Base-by-base conservation (phyloP, 2,113 vertebrate species). In the Gobio gobio region DNA sequence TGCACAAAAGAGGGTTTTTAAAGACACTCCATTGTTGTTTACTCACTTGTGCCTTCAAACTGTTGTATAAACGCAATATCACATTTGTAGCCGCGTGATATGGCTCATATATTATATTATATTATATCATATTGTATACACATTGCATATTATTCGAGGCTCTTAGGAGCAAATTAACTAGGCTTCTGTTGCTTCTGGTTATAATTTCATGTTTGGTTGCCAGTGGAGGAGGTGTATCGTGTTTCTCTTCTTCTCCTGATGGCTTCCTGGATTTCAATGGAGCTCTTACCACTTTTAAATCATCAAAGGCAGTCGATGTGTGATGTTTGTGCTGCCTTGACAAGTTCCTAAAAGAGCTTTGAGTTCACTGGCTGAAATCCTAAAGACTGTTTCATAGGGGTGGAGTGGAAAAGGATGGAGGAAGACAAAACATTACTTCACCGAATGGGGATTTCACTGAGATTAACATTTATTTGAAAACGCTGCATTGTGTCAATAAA, bases 311-410 rank as follows among this genome's bases (percentile, higher is more conserved):
- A 64, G 72, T 83, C 40, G 40, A 51, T 83, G 54, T 66, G 40
- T 83, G 85, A 89, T 83, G 51, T 63, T 63, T 74, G 51, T 49
- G 64, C 24, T 79, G 75, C 78, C 84, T 86, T 24, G 68, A 88
- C 80, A 86, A 84, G 70, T 82, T 84, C 77, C 59, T 83, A 22
- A 58, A 59, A 40, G 29, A 87, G 76, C 80, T 82, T 83, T 78
- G 54, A 68, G 72, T 54, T 59, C 63, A 80, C 72, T 85, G 87
- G 83, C 26, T 78, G 75, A 79, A 84, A 87, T 88, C 45, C 20
- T 61, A 56, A 89, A 86, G 33, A 77, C 47, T 83, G 82, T 86
- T 88, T 88, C 49, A 82, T 54, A 72, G 72, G 80, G 49, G 64
- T 63, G 47, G 72, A 13, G 61, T 56, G 54, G 64, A 63, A 54